Base-by-base conservation (phyloP, 1,140 invertebrate species). In the Triops cancriformis region DNA sequence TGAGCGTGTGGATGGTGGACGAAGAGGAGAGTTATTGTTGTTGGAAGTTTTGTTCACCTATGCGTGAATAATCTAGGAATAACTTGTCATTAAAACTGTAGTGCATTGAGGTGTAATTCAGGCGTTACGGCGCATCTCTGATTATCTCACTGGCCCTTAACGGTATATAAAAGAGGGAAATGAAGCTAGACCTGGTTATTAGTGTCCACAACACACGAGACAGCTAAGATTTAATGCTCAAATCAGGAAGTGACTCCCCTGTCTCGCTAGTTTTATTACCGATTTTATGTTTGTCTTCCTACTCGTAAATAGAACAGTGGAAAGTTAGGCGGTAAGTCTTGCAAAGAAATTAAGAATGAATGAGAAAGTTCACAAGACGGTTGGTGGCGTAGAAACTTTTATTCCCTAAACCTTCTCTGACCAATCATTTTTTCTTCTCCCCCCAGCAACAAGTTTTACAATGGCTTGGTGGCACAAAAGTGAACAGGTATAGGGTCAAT, bases 61-160 rank as follows among this genome's bases (percentile, higher is more conserved):
- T 23, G 51, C 51, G 51, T 64, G 51, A 64, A 64, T 64, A 64
- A 64, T 64, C 51, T 64, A 64, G 51, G 51, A 64, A 64, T 64
- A 64, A 64, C 51, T 64, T 64, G 51, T 64, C 51, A 64, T 64
- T 64, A 64, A n/a, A 64, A 18, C 6, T 18, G 18, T 18, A n/a
- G 23, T 64, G 51, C 51, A 64, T 64, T 64, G 51, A 64, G 51
- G 51, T 64, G 51, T 64, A 64, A 64, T 64, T 64, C 51, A 64
- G 10, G 51, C 51, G 51, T 64, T 23, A 64, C 51, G 51, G 51
- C 51, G 5, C 6, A 23, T 64, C 51, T 64, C n/a, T 64, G 51
- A 64, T 64, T 23, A 64, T 64, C 51, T 64, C n/a, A 23, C 51
- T 12, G 23, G 14, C 51, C 51, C 23, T 23, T 6, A 23, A 23